Evolutionary conservation across 2,888 invertebrate genomes (phyloP), one percentile per base, ranked within the genome.

Genomic region (Piscicola geometra): DNA sequence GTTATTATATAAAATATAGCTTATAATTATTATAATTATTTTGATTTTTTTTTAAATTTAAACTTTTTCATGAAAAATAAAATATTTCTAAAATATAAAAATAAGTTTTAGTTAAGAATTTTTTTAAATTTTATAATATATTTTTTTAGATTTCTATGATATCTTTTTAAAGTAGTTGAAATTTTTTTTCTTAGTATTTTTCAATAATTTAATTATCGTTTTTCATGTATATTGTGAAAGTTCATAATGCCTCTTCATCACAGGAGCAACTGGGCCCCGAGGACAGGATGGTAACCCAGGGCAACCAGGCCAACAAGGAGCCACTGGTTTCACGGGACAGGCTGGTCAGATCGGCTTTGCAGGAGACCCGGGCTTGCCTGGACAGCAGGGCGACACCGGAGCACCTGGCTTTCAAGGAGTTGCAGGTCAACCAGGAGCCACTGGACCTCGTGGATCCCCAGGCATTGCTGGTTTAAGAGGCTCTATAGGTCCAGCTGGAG

Each of bases 341-440:
- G 21, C 74, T 50, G 77, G 77, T 66, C 2, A 5, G 5, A 25
- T 1, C 28, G 75, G 75, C 35, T 21, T n/a, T 15, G 47, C 56
- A 5, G 78, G 78, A 12, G 56, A 32, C 21, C 35, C 75, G 2
- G 76, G 76, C 25, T 15, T 28, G 32, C 28, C 50, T 60, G 75
- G 75, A 15, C 30, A 66, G 33, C 32, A 32, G 30, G 77, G 78
- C 35, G 68, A 71, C n/a, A 35, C 72, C 1, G 79, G 79, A 32
- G 56, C 68, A 33, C 12, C 25, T 32, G 78, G 78, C 52, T 33
- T 68, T 33, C 36, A 74, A 66, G 78, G 78, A 52, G 21, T 73
- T 25, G 32, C 18, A 25, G 73, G 73, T 30, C 73, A 73, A 60
- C 73, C 64, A 21, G 73, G 73, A 50, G 25, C 33, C 18, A 32